Evolutionary conservation across 2,888 invertebrate species (phyloP), one percentile per base, ranked within the genome.

Genomic region (Agriotes lineatus): DNA sequence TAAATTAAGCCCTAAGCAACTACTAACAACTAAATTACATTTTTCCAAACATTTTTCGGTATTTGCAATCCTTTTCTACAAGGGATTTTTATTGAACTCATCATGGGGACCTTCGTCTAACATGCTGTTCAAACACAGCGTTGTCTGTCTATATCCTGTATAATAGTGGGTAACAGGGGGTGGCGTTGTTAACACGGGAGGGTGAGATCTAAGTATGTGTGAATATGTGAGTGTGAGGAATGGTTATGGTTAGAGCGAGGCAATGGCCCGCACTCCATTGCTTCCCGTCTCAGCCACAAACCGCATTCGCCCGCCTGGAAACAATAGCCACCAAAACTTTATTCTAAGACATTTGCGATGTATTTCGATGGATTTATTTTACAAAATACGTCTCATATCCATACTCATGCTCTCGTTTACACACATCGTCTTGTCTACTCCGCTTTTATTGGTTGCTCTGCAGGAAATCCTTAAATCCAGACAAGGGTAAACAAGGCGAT

Each of bases 231-330:
- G 81, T 81, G 82, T 82, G 80, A 80, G 78, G 77, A 81, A 81
- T 79, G 78, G 80, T 82, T 81, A 82, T 81, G 76, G 72, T 72
- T 76, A 76, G 70, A 71, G 74, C 71, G 73, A 79, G 78, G 79
- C 81, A 83, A 83, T 83, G 83, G 82, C 73, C 82, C 82, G 81
- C 82, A 80, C 81, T 79, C 81, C 82, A 83, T 82, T 83, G 82
- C 82, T 78, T 81, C 78, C 77, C 76, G 75, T 79, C 72, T 70
- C 69, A 67, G 66, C 70, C 71, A 73, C 77, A 74, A 81, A 81
- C 79, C 81, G 80, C 80, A 78, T 73, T 75, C 78, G 74, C 69
- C 72, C 75, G 73, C 67, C 71, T 73, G 76, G 76, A 76, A 77
- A 74, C 75, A 76, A 77, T 78, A 71, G 75, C 76, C 74, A 71